phyloP scores from a whole-genome alignment of 2,113 vertebrate genomes.

The Edolisoma coerulescens region DNA sequence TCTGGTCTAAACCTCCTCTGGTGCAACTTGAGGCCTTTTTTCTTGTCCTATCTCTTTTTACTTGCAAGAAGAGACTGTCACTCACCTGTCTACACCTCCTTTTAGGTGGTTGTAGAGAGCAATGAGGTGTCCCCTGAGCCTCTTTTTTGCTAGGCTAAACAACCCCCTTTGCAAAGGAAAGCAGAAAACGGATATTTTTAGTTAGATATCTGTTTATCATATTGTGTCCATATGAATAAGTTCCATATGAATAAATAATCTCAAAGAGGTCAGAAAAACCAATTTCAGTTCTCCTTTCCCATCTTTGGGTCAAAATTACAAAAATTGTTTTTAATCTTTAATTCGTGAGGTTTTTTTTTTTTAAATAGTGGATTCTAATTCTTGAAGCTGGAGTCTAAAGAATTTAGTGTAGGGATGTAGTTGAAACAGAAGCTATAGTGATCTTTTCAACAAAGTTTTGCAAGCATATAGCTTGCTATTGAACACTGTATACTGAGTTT shows the following conservation, averaged over 20 bases:
- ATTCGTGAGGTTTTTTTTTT: not conserved
- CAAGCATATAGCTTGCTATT: not conserved
- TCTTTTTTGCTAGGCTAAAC: not conserved
- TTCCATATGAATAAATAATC: not conserved
- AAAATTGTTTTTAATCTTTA: not conserved
- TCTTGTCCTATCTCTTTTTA: not conserved
- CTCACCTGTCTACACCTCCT: not conserved
- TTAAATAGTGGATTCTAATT: not conserved
- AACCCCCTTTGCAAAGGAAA: not conserved
- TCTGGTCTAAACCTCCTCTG: not conserved
- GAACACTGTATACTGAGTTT: not conserved
- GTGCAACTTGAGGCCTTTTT: not conserved
- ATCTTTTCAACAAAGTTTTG: not conserved
- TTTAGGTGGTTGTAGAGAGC: not conserved
- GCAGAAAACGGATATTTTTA: not conserved
- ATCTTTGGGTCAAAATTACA: not conserved
- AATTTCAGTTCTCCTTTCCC: not conserved
- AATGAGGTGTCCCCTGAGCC: not conserved
- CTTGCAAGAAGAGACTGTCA: not conserved
- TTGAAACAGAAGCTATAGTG: not conserved
- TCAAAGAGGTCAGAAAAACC: not conserved
- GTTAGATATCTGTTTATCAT: not conserved
- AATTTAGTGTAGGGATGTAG: not conserved
- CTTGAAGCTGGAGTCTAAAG: not conserved
- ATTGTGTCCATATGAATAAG: not conserved